Base-by-base conservation (phyloP, 2,888 invertebrate species). In the Lottia gigantea region DNA sequence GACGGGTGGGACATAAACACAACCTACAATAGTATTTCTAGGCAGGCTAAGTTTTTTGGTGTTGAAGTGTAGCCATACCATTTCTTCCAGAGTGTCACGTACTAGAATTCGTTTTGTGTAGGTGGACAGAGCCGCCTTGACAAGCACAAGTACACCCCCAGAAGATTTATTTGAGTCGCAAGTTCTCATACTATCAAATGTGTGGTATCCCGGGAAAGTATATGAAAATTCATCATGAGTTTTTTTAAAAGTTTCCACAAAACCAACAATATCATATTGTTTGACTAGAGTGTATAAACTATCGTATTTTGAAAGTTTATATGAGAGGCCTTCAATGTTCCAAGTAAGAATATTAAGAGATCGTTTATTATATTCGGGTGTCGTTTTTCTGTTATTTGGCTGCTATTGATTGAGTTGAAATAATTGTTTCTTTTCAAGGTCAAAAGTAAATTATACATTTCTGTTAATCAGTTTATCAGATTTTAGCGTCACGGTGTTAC, bases 241-340 rank as follows among this genome's bases (percentile, higher is more conserved):
- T 49, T 49, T 49, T 49, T 49, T 12, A 49, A 49, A 49, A 15
- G 49, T 49, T 49, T 49, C 49, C 49, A 49, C 49, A 49, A 49
- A 49, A 49, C 49, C 49, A 49, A 49, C 49, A 15, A 2, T 49
- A 16, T 49, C 49, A 16, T 19, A 49, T 49, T 19, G 49, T 49
- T 49, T 19, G 1, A 49, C 19, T 14, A 49, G 14, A 11, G 49
- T 8, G 16, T 16, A 14, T 16, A 49, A 49, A 49, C 16, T 16
- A 16, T 49, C 49, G 16, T 49, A 16, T 49, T 49, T 49, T 19
- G 19, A 49, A 49, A 49, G 49, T 49, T 49, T 49, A 49, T 49
- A 49, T 49, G 19, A 49, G 16, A 49, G 49, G 16, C 49, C 49
- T 49, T 49, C 49, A 16, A 19, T 49, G 16, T 49, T 49, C 49